phyloP scores from a whole-genome alignment of 2,888 invertebrate species.

The Protodeltote pygarga region DNA sequence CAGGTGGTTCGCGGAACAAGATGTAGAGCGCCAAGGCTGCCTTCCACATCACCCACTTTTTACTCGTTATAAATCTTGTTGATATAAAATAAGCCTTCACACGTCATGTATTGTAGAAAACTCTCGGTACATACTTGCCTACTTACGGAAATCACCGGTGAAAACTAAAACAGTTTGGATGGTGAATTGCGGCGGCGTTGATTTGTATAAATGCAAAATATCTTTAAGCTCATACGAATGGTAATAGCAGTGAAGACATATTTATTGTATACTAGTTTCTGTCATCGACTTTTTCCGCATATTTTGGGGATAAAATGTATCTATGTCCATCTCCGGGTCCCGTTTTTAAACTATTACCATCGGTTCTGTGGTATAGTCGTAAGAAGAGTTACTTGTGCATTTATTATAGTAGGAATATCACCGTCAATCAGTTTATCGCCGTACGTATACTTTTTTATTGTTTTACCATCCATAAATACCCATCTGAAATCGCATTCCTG shows the following conservation, averaged over 20 bases:
- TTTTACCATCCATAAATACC: constrained; percentile 33
- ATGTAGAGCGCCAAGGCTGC: constrained; percentile 71
- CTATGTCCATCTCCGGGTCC: too few species aligned
- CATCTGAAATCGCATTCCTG: constrained; percentile 48
- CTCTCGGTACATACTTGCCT: constrained; percentile 50
- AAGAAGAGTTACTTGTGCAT: too few species aligned
- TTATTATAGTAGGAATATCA: too few species aligned
- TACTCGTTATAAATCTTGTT: constrained; percentile 68
- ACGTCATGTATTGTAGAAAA: constrained; percentile 43
- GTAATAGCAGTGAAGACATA: constrained; percentile 16
- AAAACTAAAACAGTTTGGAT: constrained; percentile 42
- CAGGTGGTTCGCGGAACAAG: constrained; percentile 75
- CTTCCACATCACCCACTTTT: constrained; percentile 71
- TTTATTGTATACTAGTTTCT: too few species aligned
- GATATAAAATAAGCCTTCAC: constrained; percentile 58
- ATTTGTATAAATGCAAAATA: constrained; percentile 24
- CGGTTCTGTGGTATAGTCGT: too few species aligned
- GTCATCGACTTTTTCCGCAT: too few species aligned
- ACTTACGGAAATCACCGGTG: constrained; percentile 51
- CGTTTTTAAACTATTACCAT: too few species aligned
- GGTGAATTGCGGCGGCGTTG: constrained; percentile 30
- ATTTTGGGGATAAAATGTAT: too few species aligned
- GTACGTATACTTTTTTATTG: constrained; percentile 45
- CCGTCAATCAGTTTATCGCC: constrained; percentile 43
- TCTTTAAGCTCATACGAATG: not conserved